Evolutionary conservation across 2,797 vertebrate species (phyloP), one percentile per base, ranked within the genome.

Genomic region (Gymnothorax javanicus): DNA sequence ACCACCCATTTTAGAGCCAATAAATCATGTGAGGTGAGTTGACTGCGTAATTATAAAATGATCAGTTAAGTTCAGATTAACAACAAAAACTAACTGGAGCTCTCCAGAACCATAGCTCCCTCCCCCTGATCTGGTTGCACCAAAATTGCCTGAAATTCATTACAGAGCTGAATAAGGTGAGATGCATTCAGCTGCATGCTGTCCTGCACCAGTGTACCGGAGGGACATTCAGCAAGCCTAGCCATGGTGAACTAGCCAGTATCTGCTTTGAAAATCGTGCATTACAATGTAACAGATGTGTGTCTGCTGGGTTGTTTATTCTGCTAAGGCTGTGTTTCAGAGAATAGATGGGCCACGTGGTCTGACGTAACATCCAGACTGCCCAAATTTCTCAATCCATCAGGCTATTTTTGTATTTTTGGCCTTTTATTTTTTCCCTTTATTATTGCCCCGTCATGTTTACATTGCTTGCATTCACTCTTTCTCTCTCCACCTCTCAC

Each of bases 381-480:
- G 17, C 23, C 7, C 7, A 6, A 69, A n/a, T 25, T n/a, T 69
- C 27, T 75, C 71, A 33, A 54, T 75, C 54, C 12, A 2, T 56
- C 11, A 82, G 56, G 54, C 20, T 52, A 85, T 9, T 87, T 54
- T 89, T 90, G 77, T 62, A 89, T 83, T 52, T 56, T 69, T 58
- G 50, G 25, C 82, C 8, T 57, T 67, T 13, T 4, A 27, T 62
- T 15, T 15, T 52, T 43, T 85, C 64, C 64, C 56, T 81, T 57
- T 57, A 25, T 57, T 84, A 27, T 85, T 23, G 54, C 43, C 12
- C 23, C n/a, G 4, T 79, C 17, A 12, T 3, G 33, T 83, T 12
- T 4, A 33, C 23, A 20, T 5, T 15, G 52, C 84, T 27, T 77
- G 25, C n/a, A 15, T 25, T 25, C 15, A 1, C 2, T 43, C 23